Evolutionary conservation across 1,140 invertebrate species (phyloP), one percentile per base, ranked within the genome.

Genomic region (Contarinia nasturtii): DNA sequence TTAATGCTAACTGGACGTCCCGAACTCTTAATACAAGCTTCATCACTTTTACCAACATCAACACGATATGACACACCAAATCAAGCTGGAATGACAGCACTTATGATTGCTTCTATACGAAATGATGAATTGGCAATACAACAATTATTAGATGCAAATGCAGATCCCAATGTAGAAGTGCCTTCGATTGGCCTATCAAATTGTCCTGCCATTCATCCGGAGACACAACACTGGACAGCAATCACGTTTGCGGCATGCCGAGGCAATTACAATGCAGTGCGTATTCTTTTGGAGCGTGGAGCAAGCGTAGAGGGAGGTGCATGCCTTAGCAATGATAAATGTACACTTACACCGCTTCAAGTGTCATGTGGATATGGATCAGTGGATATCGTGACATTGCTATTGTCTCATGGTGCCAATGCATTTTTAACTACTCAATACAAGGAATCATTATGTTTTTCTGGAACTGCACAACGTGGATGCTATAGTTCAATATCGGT

Each of bases 281-380:
- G 49, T 60, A 68, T 82, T 48, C 60, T 87, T 7, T 58, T 90
- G 15, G 82, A 86, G 51, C 71, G 79, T 17, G 84, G 85, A 1
- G 85, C 82, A n/a, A 70, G 77, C 45, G 86, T 88, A 0, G 86
- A 91, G 66, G 87, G 86, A 7, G 86, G 85, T 0, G 85, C 83
- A 0, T 71, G 77, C 10, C 56, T 79, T 1, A 80, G 79, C 48
- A 86, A 89, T 57, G 85, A 89, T 51, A 83, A 83, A 49, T 82
- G 78, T 52, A 90, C 86, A 0, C 71, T 89, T 33, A 91, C 86
- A 3, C 87, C 87, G 0, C 57, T 92, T 2, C 87, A 92, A 67
- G 71, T 86, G 48, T 85, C 86, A 1, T 79, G 83, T 20, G 85
- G 84, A 0, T 76, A 78, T 2, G 86, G 85, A 3, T 83, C 84